These are phyloP conservation scores for Steromphala cineraria DNA, from an alignment of 2,888 invertebrate species.

Conservation along the genomic window DNA sequence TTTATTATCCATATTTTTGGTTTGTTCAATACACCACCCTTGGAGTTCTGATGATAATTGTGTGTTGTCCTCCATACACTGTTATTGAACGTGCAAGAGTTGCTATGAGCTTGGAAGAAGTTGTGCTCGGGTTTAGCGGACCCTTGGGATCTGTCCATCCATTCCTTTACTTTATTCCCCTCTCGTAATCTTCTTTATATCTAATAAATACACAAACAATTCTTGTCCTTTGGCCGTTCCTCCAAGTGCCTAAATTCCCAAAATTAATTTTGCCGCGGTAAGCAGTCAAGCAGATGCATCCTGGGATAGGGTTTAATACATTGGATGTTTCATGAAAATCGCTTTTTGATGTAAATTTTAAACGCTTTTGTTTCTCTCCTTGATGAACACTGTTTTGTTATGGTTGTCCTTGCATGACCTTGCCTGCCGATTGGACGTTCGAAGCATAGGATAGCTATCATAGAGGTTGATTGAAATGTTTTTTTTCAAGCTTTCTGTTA, in stretches of 20 bases:
- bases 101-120: background rate
- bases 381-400: too few species aligned
- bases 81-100: background rate
- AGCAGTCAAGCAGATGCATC: too few species aligned
- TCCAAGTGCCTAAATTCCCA: background rate
- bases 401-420: too few species aligned
- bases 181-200: background rate
- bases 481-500: too few species aligned
- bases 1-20: slow-evolving; percentile 2
- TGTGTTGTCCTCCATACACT: background rate
- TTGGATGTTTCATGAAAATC: too few species aligned
- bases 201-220: background rate
- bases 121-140: background rate
- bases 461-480: too few species aligned
- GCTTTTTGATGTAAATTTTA: too few species aligned
- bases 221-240: background rate
- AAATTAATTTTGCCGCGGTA: background rate
- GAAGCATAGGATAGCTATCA: too few species aligned
- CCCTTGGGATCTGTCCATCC: background rate
- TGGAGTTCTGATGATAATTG: background rate
- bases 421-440: too few species aligned
- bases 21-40: slow-evolving; percentile 11
- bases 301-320: too few species aligned
- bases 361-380: too few species aligned
- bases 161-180: background rate